Evolutionary conservation across 2,113 vertebrate genomes (phyloP).

Genomic region (Trogon surrucura): DNA sequence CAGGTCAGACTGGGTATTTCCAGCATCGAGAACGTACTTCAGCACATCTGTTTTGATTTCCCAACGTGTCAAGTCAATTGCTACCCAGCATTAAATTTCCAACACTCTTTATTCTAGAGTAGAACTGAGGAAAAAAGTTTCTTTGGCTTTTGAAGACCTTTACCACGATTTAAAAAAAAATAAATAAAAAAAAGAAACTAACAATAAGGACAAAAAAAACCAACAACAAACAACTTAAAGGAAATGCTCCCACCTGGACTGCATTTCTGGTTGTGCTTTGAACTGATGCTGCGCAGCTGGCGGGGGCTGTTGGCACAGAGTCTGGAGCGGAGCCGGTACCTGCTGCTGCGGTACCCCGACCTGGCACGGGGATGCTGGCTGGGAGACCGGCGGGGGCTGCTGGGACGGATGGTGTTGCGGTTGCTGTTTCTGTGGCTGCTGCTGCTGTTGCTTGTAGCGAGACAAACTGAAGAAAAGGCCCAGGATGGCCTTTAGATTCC

Average conservation of each 20-base stretch:
- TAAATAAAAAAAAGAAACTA: not conserved
- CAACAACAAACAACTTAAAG: not conserved
- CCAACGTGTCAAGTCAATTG: not conserved
- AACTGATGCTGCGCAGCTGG: conserved; percentile 70
- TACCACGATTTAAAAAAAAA: not conserved
- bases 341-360: conserved; percentile 52
- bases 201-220: not conserved
- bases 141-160: not conserved
- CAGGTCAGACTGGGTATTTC: not conserved
- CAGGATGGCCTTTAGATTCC: conserved; percentile 97
- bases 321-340: conserved; percentile 70
- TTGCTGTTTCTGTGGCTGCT: conserved; percentile 80
- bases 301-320: conserved; percentile 76
- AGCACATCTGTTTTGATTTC: not conserved
- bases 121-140: not conserved
- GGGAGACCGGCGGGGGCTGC: conserved; percentile 44
- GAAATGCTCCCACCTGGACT: conserved; percentile 86
- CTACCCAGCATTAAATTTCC: not conserved
- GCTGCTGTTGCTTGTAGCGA: conserved; percentile 95
- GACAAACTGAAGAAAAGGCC: conserved; percentile 98
- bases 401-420: conserved; percentile 62
- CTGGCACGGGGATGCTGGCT: conserved; percentile 72
- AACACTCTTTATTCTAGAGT: not conserved
- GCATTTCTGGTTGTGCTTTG: conserved; percentile 95
- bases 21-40: not conserved